phyloP scores from a whole-genome alignment of 2,113 vertebrate genomes.

The Esox niger region DNA sequence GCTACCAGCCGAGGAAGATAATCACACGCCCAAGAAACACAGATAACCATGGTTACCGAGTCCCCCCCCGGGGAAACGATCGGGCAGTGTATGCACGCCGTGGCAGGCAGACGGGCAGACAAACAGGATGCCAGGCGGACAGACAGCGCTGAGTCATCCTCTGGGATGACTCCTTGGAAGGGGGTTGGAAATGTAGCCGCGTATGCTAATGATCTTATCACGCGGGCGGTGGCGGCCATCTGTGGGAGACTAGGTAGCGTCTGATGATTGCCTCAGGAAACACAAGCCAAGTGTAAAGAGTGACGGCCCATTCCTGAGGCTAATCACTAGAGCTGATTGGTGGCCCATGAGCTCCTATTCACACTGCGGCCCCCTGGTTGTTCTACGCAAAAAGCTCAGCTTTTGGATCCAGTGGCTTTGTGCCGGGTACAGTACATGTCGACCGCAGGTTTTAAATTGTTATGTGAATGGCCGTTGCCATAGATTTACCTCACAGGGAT shows the following conservation, averaged over 20 bases:
- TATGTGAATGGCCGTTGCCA: background rate
- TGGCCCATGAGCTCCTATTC: background rate
- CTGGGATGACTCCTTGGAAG: background rate
- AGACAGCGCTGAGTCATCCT: constrained; percentile 1
- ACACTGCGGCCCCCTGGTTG: constrained; percentile 2
- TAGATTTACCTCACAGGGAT: background rate
- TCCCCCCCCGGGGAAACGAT: background rate
- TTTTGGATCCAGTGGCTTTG: background rate
- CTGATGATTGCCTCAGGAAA: constrained; percentile 4
- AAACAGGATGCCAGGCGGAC: background rate
- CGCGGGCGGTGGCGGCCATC: constrained; percentile 1
- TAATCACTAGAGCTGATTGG: background rate
- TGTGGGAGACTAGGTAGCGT: background rate
- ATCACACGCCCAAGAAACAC: constrained; percentile 1
- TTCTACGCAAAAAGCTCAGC: background rate
- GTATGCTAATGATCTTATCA: background rate
- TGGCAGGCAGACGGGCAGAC: background rate
- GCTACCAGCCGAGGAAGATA: background rate
- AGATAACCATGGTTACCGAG: constrained; percentile 22
- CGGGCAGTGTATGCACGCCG: too few species aligned
- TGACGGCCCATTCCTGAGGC: background rate
- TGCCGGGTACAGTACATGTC: background rate
- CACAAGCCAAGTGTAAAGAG: background rate
- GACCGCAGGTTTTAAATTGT: background rate
- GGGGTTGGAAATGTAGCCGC: background rate